Percentiles rank a stretch among this genome's conserved stretches.
Conservation (phyloP, 2,113 vertebrate genomes). For the Hylia prasina region DNA sequence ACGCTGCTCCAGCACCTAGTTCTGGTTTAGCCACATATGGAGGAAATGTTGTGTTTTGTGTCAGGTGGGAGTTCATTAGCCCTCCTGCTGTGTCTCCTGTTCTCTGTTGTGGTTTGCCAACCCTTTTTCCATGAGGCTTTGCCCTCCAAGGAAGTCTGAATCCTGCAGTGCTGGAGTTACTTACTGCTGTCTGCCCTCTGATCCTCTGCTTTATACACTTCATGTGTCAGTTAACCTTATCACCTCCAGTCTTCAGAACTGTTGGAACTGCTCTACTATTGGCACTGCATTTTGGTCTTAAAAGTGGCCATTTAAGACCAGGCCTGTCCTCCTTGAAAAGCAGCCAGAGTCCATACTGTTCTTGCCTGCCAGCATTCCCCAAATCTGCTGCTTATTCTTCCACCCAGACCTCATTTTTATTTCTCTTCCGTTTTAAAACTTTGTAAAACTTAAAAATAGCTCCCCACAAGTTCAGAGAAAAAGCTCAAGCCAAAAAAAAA, state of each 20-base stretch:
- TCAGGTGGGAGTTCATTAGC: neutral
- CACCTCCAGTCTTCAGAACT: neutral
- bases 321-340: neutral
- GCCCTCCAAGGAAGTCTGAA: neutral
- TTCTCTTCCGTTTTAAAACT: slow-evolving; percentile 29
- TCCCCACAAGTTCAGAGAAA: slow-evolving; percentile 40
- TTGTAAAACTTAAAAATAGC: slow-evolving; percentile 59
- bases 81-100: neutral
- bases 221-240: neutral
- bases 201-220: neutral
- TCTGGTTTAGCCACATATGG: neutral
- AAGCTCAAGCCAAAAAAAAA: slow-evolving; percentile 38
- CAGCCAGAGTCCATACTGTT: neutral
- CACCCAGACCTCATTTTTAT: slow-evolving; percentile 19
- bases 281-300: neutral
- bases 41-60: neutral
- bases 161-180: neutral
- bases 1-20: neutral
- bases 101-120: neutral
- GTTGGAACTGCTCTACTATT: neutral
- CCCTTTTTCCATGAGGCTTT: neutral
- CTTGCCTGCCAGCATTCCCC: neutral
- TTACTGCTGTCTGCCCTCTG: neutral
- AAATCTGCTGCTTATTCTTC: slow-evolving; percentile 19
- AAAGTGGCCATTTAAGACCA: neutral